Base-by-base conservation (phyloP, 2,888 invertebrate genomes). In the Lamellibrachia satsuma region DNA sequence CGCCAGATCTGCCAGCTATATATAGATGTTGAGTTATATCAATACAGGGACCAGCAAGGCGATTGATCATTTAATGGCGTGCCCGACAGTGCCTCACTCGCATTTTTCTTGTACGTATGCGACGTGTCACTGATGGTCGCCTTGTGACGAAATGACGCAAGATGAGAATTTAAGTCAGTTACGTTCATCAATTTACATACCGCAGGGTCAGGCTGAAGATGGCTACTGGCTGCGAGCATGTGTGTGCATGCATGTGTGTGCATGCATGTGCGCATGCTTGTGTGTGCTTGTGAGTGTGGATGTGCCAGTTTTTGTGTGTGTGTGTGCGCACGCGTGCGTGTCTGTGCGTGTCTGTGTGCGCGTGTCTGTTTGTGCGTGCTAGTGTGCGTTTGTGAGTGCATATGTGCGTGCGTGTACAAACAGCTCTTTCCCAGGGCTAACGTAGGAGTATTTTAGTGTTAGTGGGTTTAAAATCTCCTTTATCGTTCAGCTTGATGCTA, bases 121-220 rank as follows among this genome's bases (percentile, higher is more conserved):
- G 22, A 75, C 15, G 22, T 15, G 75, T 75, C 75, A 75, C 22
- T 22, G 22, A 22, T 22, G n/a, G 75, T 75, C 15, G 6, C 2
- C 8, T 4, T n/a, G 75, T 11, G 15, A n/a, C 75, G n/a, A 11
- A 75, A 75, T 6, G 75, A 75, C 75, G 1, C 75, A n/a, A 75
- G 75, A 75, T 75, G 75, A 75, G 75, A 75, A 75, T 75, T 75
- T 75, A 75, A 75, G 75, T 75, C 75, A 15, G 75, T 75, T 75
- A 75, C 75, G n/a, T 3, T 75, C 75, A 75, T 75, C 22, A n/a
- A 75, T 75, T 75, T 75, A 75, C 75, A 75, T 75, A 75, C 75
- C 22, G n/a, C 75, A 75, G 75, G 22, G 22, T 22, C 75, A 22
- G 75, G 75, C 15, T 15, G 15, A 75, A 75, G 75, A 75, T 39